These are phyloP conservation scores for Mongoloraphidia duomilia DNA, from an alignment of 2,888 invertebrate species.

Conservation along the genomic window DNA sequence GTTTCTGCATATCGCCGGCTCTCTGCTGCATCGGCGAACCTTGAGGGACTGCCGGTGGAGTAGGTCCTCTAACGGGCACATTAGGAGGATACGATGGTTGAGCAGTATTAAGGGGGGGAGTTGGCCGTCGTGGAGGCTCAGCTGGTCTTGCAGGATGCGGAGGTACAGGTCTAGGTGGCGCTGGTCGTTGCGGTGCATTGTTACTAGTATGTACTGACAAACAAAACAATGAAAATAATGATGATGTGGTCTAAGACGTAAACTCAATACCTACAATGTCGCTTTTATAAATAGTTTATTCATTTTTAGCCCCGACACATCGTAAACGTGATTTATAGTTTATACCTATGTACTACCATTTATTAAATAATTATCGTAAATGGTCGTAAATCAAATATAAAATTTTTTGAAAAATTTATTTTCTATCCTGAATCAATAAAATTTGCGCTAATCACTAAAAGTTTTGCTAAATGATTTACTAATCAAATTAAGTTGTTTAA, in stretches of 20 bases:
- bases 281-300: too few relatives aligned
- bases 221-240: not conserved
- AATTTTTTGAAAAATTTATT: not conserved
- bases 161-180: constrained; percentile 21
- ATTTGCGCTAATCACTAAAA: not conserved
- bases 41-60: too few relatives aligned
- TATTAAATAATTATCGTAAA: too few relatives aligned
- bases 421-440: not conserved
- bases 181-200: constrained; percentile 24
- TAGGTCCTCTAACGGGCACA: constrained; percentile 21
- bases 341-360: too few relatives aligned
- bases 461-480: not conserved
- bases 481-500: too few relatives aligned
- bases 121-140: constrained; percentile 18
- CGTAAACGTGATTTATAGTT: too few relatives aligned
- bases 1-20: too few relatives aligned
- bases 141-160: constrained; percentile 23
- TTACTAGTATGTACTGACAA: not conserved
- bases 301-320: too few relatives aligned
- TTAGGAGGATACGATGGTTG: constrained; percentile 21
- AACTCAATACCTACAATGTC: too few relatives aligned
- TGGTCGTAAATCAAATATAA: not conserved
- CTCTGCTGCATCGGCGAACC: too few relatives aligned
- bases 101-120: constrained; percentile 23
- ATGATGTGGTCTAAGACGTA: not conserved